Conservation (phyloP, 2,888 invertebrate genomes). For the Mechanitis mazaeus region DNA sequence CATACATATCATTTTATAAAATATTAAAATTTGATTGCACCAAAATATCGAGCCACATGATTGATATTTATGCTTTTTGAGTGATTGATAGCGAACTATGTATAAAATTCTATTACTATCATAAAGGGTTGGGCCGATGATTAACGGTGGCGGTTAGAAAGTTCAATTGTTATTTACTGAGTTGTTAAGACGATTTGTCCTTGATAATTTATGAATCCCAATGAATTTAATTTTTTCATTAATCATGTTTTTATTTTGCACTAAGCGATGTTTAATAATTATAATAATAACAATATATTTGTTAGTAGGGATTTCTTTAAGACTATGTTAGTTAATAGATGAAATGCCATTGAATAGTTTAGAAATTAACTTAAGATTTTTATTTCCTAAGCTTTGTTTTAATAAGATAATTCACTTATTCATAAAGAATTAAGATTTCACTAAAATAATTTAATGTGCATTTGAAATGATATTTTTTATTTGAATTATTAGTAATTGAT, state of each 20-base stretch:
- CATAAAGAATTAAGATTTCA: no score
- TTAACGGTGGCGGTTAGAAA: constrained; percentile 35
- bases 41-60: constrained; percentile 10
- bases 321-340: no score
- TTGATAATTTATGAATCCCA: constrained; percentile 31
- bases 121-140: constrained; percentile 32
- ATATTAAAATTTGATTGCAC: constrained; percentile 7
- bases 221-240: constrained; percentile 19
- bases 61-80: constrained; percentile 25
- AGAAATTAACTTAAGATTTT: no score
- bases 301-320: no score
- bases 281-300: no score
- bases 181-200: constrained; percentile 32
- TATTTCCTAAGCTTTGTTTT: no score
- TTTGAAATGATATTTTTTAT: no score
- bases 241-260: constrained; percentile 22
- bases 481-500: no score
- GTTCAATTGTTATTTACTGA: constrained; percentile 27
- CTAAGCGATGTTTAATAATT: constrained; percentile 9
- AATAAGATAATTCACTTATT: no score
- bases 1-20: not conserved
- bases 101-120: constrained; percentile 35
- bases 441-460: no score
- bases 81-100: constrained; percentile 35
- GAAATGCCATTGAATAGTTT: no score